Percentiles rank a stretch among this genome's conserved stretches.
Conservation (phyloP, 2,113 vertebrate genomes). For the Chrysochloris asiatica region DNA sequence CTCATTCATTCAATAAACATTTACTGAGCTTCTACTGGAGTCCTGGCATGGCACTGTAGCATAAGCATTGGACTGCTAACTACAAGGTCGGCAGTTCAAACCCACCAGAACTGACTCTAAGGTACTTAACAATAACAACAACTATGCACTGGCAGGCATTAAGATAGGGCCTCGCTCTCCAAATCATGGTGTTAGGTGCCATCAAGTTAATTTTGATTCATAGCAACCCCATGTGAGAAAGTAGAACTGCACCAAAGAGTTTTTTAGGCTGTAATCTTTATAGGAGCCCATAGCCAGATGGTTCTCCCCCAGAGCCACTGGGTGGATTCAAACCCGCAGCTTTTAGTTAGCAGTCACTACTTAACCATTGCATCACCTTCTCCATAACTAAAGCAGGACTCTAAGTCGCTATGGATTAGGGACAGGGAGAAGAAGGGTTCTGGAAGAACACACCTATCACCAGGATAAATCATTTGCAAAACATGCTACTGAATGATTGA, state of each 20-base stretch:
- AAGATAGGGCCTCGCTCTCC: neutral
- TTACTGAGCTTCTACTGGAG: neutral
- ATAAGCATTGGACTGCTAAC: too few species aligned
- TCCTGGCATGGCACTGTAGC: neutral
- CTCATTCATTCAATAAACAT: neutral
- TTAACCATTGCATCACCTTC: neutral
- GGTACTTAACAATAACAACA: too few species aligned
- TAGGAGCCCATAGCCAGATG: neutral
- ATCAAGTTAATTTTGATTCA: neutral
- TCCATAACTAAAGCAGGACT: neutral
- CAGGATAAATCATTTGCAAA: slow-evolving; percentile 46
- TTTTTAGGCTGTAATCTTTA: neutral
- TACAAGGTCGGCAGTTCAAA: too few species aligned
- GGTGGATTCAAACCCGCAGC: neutral
- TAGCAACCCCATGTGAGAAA: neutral
- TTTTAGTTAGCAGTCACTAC: neutral
- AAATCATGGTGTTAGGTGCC: neutral
- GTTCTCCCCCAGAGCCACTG: neutral
- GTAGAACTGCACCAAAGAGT: neutral
- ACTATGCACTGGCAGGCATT: neutral
- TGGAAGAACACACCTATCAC: neutral
- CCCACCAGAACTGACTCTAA: too few species aligned
- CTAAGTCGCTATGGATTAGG: neutral
- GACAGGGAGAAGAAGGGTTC: neutral
- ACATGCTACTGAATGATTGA: neutral